Conservation (phyloP, 2,113 vertebrate species). For the Gasterosteus aculeatus region DNA sequence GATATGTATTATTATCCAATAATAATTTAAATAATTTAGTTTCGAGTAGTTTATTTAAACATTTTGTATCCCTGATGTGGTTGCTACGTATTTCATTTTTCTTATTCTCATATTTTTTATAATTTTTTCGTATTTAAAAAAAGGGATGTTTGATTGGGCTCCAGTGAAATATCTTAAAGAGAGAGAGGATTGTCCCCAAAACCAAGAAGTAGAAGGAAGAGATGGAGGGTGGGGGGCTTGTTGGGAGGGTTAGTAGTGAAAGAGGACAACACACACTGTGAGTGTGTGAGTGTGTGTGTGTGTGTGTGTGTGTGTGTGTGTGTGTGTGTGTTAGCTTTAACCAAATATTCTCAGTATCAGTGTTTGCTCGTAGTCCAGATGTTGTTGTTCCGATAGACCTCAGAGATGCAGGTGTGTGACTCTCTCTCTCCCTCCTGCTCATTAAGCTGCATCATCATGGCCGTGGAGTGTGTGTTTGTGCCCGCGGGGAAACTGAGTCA, state of each 20-base stretch:
- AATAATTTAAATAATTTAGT: not conserved
- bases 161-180: conserved; percentile 42
- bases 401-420: conserved; percentile 29
- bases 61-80: conserved; percentile 1
- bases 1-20: too few relatives aligned
- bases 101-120: not conserved
- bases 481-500: conserved; percentile 12
- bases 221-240: conserved; percentile 36
- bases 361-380: not conserved
- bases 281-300: not conserved
- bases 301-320: conserved; percentile 25
- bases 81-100: conserved; percentile 30
- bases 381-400: not conserved
- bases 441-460: conserved; percentile 45
- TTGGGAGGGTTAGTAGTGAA: conserved; percentile 47
- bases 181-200: conserved; percentile 40
- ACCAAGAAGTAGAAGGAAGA: conserved; percentile 24
- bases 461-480: conserved; percentile 36
- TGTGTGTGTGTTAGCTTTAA: conserved; percentile 2
- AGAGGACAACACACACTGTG: conserved; percentile 5
- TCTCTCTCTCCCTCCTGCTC: conserved; percentile 28
- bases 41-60: conserved; percentile 14
- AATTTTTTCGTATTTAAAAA: conserved; percentile 48
- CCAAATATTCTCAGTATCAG: not conserved
- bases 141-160: conserved; percentile 29